A percentile compares a stretch with the other conserved stretches of the same genome.
Conservation (phyloP, 2,797 vertebrate species). For the Australoheros facetus region DNA sequence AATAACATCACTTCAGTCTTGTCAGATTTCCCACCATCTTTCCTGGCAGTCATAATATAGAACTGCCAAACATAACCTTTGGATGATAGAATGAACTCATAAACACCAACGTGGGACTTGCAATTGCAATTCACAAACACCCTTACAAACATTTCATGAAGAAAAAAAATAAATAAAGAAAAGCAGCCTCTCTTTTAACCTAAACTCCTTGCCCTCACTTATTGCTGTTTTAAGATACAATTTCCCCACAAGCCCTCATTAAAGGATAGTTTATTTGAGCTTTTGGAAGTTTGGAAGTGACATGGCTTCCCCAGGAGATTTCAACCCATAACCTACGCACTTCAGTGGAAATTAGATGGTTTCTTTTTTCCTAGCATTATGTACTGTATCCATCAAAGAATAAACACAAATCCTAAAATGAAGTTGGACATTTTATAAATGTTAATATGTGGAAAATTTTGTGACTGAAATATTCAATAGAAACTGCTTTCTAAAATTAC, state of each 20-base stretch:
- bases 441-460: conserved; percentile 11
- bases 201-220: conserved; percentile 23
- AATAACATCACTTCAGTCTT: not conserved
- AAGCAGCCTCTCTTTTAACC: conserved; percentile 13
- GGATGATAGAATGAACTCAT: conserved; percentile 13
- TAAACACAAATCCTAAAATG: not conserved
- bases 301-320: conserved; percentile 31
- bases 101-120: conserved; percentile 8
- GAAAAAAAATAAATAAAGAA: conserved; percentile 10
- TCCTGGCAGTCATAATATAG: conserved; percentile 16
- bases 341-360: conserved; percentile 5
- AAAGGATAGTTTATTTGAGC: conserved; percentile 39
- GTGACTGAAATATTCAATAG: not conserved
- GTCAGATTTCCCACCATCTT: not conserved
- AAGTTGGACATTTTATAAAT: not conserved
- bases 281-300: conserved; percentile 41
- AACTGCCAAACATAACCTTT: conserved; percentile 42
- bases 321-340: conserved; percentile 28
- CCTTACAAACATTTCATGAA: conserved; percentile 21
- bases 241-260: conserved; percentile 44
- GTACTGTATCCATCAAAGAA: not conserved
- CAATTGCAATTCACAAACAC: not conserved
- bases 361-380: conserved; percentile 18
- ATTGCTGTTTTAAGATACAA: conserved; percentile 27
- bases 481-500: conserved; percentile 16